A percentile compares a stretch with the other conserved stretches of the same genome.
Conservation (phyloP, 2,888 invertebrate species). For the Smittia aterrima region DNA sequence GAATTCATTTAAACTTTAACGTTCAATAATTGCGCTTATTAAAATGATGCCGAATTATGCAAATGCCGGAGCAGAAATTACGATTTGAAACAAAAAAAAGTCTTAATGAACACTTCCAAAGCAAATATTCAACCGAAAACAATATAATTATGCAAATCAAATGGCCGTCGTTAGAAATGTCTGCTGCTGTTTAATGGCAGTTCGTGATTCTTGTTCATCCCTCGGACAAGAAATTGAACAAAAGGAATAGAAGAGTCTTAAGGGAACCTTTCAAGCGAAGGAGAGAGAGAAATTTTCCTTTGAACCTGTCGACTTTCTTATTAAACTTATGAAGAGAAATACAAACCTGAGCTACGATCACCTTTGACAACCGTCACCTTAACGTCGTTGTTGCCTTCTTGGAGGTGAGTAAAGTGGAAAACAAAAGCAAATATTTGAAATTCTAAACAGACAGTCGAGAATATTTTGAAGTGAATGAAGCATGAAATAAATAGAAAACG, state of each 20-base stretch:
- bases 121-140: conserved; percentile 33
- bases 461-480: neutral
- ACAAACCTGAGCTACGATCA: neutral
- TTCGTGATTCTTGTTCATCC: neutral
- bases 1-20: neutral
- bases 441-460: conserved; percentile 9
- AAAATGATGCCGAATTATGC: neutral
- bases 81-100: neutral
- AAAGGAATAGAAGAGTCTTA: neutral
- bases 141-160: conserved; percentile 40
- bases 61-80: neutral
- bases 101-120: conserved; percentile 32
- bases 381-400: neutral
- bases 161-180: conserved; percentile 32
- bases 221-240: neutral
- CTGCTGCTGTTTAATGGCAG: conserved; percentile 22
- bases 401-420: neutral
- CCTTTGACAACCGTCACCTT: conserved; percentile 21
- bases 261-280: neutral
- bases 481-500: neutral
- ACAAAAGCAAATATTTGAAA: conserved; percentile 11
- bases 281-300: neutral
- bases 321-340: conserved; percentile 9
- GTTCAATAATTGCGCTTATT: neutral
- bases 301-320: neutral